Conservation (phyloP, 1,140 invertebrate species). For the Drosophila orosa region DNA sequence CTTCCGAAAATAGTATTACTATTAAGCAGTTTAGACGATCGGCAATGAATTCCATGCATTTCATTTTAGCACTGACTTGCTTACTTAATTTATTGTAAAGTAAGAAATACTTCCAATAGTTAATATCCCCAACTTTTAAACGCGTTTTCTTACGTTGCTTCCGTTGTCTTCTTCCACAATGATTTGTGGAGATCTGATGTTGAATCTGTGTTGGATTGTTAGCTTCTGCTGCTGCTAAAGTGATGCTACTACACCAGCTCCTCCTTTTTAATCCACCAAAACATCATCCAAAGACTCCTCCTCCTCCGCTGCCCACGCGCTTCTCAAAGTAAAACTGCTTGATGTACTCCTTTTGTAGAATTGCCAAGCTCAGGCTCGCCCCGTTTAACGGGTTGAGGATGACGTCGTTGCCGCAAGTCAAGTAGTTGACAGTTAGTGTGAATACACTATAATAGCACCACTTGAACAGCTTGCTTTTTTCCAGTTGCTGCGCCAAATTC, state of each 20-base stretch:
- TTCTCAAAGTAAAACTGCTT: conserved; percentile 78
- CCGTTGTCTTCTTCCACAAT: conserved; percentile 3
- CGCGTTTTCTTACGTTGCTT: conserved; percentile 36
- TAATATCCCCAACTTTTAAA: conserved; percentile 10
- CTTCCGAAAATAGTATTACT: neutral
- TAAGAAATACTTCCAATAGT: neutral
- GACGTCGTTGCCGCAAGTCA: neutral
- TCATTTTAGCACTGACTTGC: conserved; percentile 32
- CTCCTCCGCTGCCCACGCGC: conserved; percentile 72
- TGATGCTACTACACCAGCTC: neutral
- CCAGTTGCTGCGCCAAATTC: conserved; percentile 71
- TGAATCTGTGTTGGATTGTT: neutral
- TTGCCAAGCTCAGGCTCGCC: conserved; percentile 35
- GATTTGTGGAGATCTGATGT: neutral
- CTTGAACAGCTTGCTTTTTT: conserved; percentile 63
- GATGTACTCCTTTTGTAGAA: conserved; percentile 73
- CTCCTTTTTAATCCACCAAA: conserved; percentile 64
- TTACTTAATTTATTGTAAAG: neutral
- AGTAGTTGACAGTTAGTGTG: conserved; percentile 8
- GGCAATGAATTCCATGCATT: neutral
- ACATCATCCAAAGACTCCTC: conserved; percentile 1
- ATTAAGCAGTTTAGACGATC: neutral
- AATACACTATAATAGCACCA: conserved; percentile 29
- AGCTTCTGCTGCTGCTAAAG: neutral
- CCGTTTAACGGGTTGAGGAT: neutral